Evolutionary conservation across 2,888 invertebrate genomes (phyloP), one percentile per base, ranked within the genome.

Genomic region (Crepidodera aurea): DNA sequence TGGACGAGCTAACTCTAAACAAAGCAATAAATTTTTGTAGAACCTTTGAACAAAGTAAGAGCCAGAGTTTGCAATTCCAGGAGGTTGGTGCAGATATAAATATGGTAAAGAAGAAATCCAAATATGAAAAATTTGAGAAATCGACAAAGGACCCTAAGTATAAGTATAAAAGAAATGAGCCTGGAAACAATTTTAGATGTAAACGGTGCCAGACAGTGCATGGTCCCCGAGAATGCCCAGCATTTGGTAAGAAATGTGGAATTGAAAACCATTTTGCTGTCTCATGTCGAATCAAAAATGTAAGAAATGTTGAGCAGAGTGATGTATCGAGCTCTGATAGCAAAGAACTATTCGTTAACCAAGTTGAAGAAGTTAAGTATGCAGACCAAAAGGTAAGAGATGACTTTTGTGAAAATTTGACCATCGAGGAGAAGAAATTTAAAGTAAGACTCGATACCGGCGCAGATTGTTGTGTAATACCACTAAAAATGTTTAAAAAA

Each of bases 1-100:
- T 71, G 1, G 72, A 71, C 13, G 22, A 69, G 1, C 53, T 69
- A 7, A 69, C 67, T 1, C 27, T 69, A 32, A 56, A 64, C 0
- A 69, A 71, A 37, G 70, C 69, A 2, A 67, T 69, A 15, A 18
- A 65, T 8, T 63, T 66, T 16, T 71, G 73, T 40, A 60, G 68
- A 29, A 72, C 68, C 6, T 64, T 65, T 51, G 71, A 72, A 29
- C 67, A 71, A 57, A 68, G 70, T 44, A 65, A 58, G 37, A 19
- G 15, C 7, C 64, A 67, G 29, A 58, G 27, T 48, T 4, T 39
- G 16, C 40, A 57, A 25, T 64, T 65, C 18, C 55, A 10, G 5
- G 1, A n/a, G 37, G 8, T 8, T 29, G 3, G 12, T n/a, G 8
- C 12, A 13, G 51, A 53, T 13, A 18, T 48, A 34, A 51, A 40